These are phyloP conservation scores for Limnodromus scolopaceus DNA, from an alignment of 2,797 vertebrate genomes.

Conservation along the genomic window DNA sequence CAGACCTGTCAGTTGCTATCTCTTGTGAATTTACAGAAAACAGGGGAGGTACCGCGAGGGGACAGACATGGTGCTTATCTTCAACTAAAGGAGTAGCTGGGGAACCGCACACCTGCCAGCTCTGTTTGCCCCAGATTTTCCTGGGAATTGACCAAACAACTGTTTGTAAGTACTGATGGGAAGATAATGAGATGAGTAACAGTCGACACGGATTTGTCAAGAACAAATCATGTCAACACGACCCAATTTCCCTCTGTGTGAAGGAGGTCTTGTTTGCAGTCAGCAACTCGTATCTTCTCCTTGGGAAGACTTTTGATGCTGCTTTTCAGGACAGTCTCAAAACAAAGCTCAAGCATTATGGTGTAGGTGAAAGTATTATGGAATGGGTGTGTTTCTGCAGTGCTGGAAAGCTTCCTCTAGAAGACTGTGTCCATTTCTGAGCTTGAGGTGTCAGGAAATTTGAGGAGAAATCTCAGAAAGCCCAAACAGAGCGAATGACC, in stretches of 20 bases:
- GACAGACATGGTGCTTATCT: background rate
- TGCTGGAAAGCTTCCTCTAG: background rate
- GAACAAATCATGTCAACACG: constrained; percentile 43
- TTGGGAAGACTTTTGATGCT: background rate
- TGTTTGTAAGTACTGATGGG: constrained; percentile 42
- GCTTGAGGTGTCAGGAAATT: background rate
- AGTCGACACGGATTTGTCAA: constrained; percentile 57
- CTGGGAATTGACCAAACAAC: constrained; percentile 66
- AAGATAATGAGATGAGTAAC: constrained; percentile 59
- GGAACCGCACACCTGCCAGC: constrained; percentile 54
- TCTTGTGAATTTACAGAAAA: background rate
- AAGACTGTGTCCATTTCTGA: background rate
- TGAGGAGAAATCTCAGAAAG: background rate
- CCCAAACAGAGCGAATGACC: background rate
- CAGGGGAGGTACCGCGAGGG: rapidly evolving
- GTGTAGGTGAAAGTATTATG: background rate
- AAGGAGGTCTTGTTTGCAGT: constrained; percentile 6
- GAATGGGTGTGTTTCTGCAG: background rate
- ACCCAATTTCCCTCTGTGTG: constrained; percentile 47
- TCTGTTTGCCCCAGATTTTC: constrained; percentile 53
- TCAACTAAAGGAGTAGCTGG: background rate
- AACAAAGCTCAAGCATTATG: background rate
- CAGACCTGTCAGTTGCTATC: background rate
- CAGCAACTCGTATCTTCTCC: background rate
- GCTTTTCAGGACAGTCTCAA: background rate